Percentiles rank a stretch among this genome's conserved stretches.
Evolutionary conservation across 1,140 invertebrate species (phyloP).

Genomic region (Psilanteris sp.): DNA sequence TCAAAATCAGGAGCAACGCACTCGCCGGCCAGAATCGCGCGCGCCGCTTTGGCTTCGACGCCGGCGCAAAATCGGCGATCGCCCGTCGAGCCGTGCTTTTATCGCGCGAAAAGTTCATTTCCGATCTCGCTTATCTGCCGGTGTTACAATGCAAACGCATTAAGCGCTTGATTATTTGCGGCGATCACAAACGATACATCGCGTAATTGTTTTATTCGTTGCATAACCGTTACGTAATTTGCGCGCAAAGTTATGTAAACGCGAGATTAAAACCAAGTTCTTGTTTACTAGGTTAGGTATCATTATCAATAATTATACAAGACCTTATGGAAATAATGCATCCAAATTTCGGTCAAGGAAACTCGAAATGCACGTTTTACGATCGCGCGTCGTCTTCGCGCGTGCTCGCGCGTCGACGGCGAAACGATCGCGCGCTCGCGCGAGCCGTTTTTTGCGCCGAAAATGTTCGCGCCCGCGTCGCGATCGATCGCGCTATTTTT

Average conservation of each 20-base stretch:
- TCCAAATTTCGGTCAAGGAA: slow-evolving; percentile 64
- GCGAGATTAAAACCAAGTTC: slow-evolving; percentile 35
- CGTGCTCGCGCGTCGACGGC: slow-evolving; percentile 30
- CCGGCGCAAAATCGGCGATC: no score
- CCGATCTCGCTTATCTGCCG: slow-evolving; percentile 20
- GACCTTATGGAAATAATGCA: slow-evolving; percentile 62
- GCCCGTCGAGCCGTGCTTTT: no score
- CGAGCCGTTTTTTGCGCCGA: no score
- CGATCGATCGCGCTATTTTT: no score
- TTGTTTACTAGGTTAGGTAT: slow-evolving; percentile 64
- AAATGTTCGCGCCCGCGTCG: no score
- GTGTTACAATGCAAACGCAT: slow-evolving; percentile 25
- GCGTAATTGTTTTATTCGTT: slow-evolving; percentile 59
- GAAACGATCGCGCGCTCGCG: no score
- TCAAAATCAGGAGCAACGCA: slow-evolving; percentile 47
- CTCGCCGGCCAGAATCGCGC: slow-evolving; percentile 4
- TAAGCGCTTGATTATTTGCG: slow-evolving; percentile 40
- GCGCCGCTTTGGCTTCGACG: no score
- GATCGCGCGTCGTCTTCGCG: slow-evolving; percentile 19
- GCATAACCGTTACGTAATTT: slow-evolving; percentile 48
- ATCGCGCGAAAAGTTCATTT: slow-evolving; percentile 1
- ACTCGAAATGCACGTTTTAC: slow-evolving; percentile 49
- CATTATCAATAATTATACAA: slow-evolving; percentile 65
- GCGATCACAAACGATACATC: slow-evolving; percentile 39
- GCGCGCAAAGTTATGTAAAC: slow-evolving; percentile 59